Base-by-base conservation (phyloP, 2,888 invertebrate species). In the Mythimna ferrago region DNA sequence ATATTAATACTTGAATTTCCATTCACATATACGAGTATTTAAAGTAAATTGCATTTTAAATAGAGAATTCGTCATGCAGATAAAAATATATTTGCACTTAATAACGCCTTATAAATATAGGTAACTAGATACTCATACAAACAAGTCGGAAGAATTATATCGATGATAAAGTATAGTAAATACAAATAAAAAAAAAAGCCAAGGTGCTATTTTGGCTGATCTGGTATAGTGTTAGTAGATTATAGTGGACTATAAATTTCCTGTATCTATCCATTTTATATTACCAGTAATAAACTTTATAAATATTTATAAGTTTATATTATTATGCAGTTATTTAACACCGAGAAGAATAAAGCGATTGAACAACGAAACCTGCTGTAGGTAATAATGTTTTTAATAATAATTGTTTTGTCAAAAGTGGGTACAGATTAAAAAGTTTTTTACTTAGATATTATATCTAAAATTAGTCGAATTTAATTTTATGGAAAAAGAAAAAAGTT, bases 231-330 rank as follows among this genome's bases (percentile, higher is more conserved):
- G 0, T 21, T 35, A 32, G 38, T 62, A 66, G 19, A 51, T 26
- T 48, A 48, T 6, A 16, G 14, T 14, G 14, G 48, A 48, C 10
- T 16, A 4, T 19, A 48, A n/a, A 70, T 74, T 74, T 78, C 70
- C 78, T 70, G 48, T 38, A 21, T 60, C 9, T 1, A 60, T 44
- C 26, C 10, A 60, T 26, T 48, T 60, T 35, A 26, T 0, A 26
- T n/a, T 44, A 53, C 14, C 2, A 58, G 7, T n/a, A 4, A 19
- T 41, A 7, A 21, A 14, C 2, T 14, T 69, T n/a, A 35, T 53
- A 35, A 73, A 72, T 72, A 73, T 61, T 61, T 2, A 32, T 16
- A 48, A 16, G 19, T 57, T 71, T 57, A 19, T 14, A 26, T 14
- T 16, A 51, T 19, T 71, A 70, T 54, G 14, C 44, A 19, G 19